Percentiles rank a stretch among this genome's conserved stretches.
phyloP scores from a whole-genome alignment of 2,888 invertebrate species.

The Calliopum simillimum region DNA sequence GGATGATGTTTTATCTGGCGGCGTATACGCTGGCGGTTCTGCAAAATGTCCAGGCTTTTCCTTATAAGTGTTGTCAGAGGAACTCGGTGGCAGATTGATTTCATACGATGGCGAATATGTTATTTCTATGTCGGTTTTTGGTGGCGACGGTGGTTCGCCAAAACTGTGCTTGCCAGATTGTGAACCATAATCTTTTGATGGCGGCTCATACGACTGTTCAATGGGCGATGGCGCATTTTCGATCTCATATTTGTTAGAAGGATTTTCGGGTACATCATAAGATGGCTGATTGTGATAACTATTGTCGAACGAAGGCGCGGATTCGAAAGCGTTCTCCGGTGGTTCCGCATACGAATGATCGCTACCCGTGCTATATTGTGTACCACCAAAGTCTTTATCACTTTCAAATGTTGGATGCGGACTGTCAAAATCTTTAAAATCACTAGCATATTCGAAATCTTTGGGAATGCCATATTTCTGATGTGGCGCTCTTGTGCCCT shows the following conservation, averaged over 20 bases:
- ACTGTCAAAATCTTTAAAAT: background rate
- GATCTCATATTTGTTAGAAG: background rate
- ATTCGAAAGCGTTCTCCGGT: constrained; percentile 9
- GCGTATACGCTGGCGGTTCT: constrained; percentile 48
- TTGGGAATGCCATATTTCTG: constrained; percentile 53
- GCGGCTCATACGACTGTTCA: background rate
- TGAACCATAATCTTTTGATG: constrained; percentile 49
- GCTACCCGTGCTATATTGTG: background rate
- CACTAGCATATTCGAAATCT: constrained; percentile 26
- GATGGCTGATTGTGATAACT: constrained; percentile 3
- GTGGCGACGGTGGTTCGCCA: constrained; percentile 56
- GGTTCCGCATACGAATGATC: constrained; percentile 26
- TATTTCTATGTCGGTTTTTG: constrained; percentile 53
- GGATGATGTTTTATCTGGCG: background rate
- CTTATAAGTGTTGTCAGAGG: constrained; percentile 32
- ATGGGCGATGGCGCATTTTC: background rate
- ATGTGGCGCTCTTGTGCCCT: constrained; percentile 46
- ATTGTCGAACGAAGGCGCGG: background rate
- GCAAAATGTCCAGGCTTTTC: constrained; percentile 50
- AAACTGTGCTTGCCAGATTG: constrained; percentile 51
- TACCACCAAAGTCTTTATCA: background rate
- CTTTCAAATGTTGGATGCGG: constrained; percentile 29
- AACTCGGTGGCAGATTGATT: constrained; percentile 51
- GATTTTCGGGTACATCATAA: background rate
- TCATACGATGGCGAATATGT: constrained; percentile 61